These are phyloP conservation scores for Trypoxylus dichotomus DNA, from an alignment of 1,140 invertebrate species.

Conservation along the genomic window DNA sequence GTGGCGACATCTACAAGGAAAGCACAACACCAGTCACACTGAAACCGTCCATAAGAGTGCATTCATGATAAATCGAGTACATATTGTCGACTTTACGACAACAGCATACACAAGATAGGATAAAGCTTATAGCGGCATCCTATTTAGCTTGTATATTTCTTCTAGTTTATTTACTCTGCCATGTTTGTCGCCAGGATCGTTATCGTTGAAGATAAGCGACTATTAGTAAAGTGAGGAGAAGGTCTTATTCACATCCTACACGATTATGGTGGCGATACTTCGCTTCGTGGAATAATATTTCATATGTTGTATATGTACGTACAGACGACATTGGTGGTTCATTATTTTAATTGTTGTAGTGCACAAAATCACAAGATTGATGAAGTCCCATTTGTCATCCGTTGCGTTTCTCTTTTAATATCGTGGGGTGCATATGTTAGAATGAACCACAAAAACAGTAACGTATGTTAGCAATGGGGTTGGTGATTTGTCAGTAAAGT, in stretches of 20 bases:
- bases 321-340: conserved; percentile 38
- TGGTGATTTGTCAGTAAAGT: not conserved
- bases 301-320: conserved; percentile 33
- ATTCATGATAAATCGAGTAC: conserved; percentile 15
- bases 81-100: not conserved
- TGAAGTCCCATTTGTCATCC: conserved; percentile 40
- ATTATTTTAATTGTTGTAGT: conserved; percentile 42
- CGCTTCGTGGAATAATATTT: conserved; percentile 34
- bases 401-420: conserved; percentile 39
- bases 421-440: not conserved
- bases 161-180: conserved; percentile 14
- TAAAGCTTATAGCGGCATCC: conserved; percentile 9
- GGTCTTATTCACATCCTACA: conserved; percentile 35
- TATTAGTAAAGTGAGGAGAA: conserved; percentile 14
- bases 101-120: conserved; percentile 7
- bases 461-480: not conserved
- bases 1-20: conserved; percentile 5
- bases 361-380: conserved; percentile 39
- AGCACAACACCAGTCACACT: not conserved
- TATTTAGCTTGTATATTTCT: conserved; percentile 12
- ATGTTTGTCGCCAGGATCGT: conserved; percentile 5
- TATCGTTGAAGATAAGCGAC: conserved; percentile 15
- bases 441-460: not conserved
- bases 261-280: conserved; percentile 36
- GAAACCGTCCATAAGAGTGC: not conserved